These are phyloP conservation scores for Ceyx erithaca DNA, from an alignment of 2,797 vertebrate species.

Conservation along the genomic window DNA sequence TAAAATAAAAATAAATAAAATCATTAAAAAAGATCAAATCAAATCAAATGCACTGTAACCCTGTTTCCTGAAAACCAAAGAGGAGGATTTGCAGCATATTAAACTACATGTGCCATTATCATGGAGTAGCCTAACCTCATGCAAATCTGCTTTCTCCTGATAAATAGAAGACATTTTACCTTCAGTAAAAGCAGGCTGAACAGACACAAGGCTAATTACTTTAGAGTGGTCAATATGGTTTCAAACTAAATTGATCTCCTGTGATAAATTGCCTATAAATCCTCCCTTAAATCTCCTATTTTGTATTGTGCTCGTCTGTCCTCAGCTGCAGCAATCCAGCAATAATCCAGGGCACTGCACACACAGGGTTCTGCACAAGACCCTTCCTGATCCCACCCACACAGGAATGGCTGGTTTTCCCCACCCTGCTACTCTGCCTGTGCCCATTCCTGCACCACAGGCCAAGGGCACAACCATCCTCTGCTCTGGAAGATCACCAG, in stretches of 20 bases:
- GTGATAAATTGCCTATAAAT: not conserved
- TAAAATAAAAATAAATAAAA: too few relatives aligned
- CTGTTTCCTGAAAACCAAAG: not conserved
- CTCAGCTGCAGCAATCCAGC: not conserved
- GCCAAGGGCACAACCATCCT: not conserved
- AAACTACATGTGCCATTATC: not conserved
- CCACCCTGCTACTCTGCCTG: fast-evolving
- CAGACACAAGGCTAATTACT: not conserved
- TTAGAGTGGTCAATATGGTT: not conserved
- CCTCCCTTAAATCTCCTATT: not conserved
- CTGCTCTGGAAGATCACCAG: not conserved
- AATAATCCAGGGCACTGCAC: not conserved
- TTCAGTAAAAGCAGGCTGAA: not conserved
- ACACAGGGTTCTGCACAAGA: not conserved
- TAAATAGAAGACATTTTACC: not conserved
- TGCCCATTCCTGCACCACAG: not conserved
- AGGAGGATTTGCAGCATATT: not conserved
- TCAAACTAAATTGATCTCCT: not conserved
- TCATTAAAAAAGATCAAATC: not conserved
- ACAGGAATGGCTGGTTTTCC: not conserved
- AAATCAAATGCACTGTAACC: not conserved
- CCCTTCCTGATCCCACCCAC: not conserved
- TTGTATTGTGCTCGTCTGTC: not conserved
- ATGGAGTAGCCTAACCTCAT: not conserved
- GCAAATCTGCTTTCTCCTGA: not conserved